Evolutionary conservation across 37 sponge, comb jelly and placozoan genomes (phyloP), one percentile per base, ranked within the genome.

Genomic region (Chondrilla cf. caribensis): DNA sequence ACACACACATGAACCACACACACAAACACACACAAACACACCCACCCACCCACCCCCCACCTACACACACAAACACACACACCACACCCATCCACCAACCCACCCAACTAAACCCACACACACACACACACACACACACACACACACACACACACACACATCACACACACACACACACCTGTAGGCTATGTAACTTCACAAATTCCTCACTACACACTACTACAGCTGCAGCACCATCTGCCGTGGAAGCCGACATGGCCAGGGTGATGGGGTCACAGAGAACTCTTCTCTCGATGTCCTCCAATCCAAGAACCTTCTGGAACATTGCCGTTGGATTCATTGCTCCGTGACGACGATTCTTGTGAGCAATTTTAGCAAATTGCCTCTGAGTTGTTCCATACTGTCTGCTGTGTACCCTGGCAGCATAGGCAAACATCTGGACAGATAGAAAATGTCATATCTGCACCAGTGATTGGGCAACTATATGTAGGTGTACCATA

Each of bases 371-470:
- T 54, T 85, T 84, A 28, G 89, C 93, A 75, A 62, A 92, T 26
- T 89, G 89, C 38, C 82, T 82, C 19, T 2, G 24, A 9, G 78
- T 89, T 19, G 93, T 92, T 0, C 93, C 93, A 81, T 92, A 55
- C 39, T 86, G 77, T 18, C 17, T 21, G 29, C 73, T 90, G 79
- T 92, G 93, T 15, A 83, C 86, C 0, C 73, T 66, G 0, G 93
- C 93, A 70, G 93, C 91, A 87, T 84, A 84, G 21, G 88, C 91
- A 84, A 91, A 91, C 91, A 91, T 91, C 91, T 87, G 54, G 2
- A 15, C 7, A 37, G 19, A 28, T n/a, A n/a, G n/a, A n/a, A n/a
- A 38, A 42, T 9, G 11, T 22, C 9, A 24, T n/a, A n/a, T n/a
- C n/a, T n/a, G n/a, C n/a, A n/a, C n/a, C n/a, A n/a, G n/a, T n/a